phyloP scores from a whole-genome alignment of 2,888 invertebrate species.

The Aelia acuminata region DNA sequence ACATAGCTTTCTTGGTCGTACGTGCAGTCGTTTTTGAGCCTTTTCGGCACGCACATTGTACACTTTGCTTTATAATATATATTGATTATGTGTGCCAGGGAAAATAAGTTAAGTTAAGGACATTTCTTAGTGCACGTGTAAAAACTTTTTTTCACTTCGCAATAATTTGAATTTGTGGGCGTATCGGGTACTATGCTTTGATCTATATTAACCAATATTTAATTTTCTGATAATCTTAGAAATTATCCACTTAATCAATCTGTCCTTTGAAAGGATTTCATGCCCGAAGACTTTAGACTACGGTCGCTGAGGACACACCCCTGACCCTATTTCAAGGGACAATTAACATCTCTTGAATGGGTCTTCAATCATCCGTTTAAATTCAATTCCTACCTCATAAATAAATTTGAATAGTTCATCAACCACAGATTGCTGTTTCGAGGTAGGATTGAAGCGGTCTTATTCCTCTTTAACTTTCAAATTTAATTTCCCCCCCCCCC shows the following conservation, averaged over 20 bases:
- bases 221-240: not conserved
- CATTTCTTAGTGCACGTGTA: no score
- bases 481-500: not conserved
- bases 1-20: no score
- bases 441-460: not conserved
- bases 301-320: conserved; percentile 10
- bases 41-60: no score
- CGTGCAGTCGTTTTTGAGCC: no score
- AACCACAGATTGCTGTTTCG: not conserved
- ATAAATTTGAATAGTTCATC: conserved; percentile 33
- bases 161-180: no score
- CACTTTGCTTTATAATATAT: no score
- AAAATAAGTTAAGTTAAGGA: no score
- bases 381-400: not conserved
- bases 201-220: not conserved
- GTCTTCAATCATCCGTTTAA: conserved; percentile 33
- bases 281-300: not conserved
- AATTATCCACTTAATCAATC: not conserved
- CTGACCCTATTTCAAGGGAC: conserved; percentile 18
- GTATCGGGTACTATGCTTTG: no score
- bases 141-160: no score
- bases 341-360: conserved; percentile 16
- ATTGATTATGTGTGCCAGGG: no score
- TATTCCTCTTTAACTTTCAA: not conserved
- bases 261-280: not conserved